Percentiles rank a stretch among this genome's conserved stretches.
phyloP scores from a whole-genome alignment of 2,113 vertebrate species.

The Tachuris rubrigastra region DNA sequence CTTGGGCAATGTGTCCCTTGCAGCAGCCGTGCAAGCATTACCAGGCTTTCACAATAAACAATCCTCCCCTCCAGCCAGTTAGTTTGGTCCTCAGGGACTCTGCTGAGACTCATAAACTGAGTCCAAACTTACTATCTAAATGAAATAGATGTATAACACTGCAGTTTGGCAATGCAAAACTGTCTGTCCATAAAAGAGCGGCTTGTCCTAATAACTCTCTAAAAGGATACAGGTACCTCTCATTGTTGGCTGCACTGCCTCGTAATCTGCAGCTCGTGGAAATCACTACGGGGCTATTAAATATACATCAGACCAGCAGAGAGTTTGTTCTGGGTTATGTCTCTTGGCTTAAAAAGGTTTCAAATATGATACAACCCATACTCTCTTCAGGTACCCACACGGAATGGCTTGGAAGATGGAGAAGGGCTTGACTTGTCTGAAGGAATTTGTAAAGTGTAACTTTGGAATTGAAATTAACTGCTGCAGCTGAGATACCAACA shows the following conservation, averaged over 20 bases:
- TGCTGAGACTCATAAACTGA: not conserved
- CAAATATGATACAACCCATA: not conserved
- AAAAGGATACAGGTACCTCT: not conserved
- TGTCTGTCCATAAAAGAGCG: not conserved
- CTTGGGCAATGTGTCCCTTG: accelerated
- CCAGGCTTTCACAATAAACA: not conserved
- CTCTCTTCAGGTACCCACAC: not conserved
- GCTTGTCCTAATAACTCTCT: not conserved
- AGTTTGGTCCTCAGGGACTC: not conserved
- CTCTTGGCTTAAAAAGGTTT: not conserved
- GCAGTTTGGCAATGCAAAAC: not conserved
- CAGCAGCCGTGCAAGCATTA: not conserved
- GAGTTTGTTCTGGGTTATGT: not conserved
- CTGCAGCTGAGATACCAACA: not conserved
- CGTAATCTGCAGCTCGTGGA: accelerated
- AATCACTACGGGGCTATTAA: not conserved
- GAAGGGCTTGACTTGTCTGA: not conserved
- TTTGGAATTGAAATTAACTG: not conserved
- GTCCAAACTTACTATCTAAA: not conserved
- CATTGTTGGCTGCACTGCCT: accelerated
- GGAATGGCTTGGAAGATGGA: not conserved
- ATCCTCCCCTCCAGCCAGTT: not conserved
- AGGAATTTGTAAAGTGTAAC: not conserved
- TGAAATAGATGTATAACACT: not conserved
- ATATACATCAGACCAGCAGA: not conserved